These are phyloP conservation scores for Clarias magur DNA, from an alignment of 2,113 vertebrate species.

Conservation along the genomic window DNA sequence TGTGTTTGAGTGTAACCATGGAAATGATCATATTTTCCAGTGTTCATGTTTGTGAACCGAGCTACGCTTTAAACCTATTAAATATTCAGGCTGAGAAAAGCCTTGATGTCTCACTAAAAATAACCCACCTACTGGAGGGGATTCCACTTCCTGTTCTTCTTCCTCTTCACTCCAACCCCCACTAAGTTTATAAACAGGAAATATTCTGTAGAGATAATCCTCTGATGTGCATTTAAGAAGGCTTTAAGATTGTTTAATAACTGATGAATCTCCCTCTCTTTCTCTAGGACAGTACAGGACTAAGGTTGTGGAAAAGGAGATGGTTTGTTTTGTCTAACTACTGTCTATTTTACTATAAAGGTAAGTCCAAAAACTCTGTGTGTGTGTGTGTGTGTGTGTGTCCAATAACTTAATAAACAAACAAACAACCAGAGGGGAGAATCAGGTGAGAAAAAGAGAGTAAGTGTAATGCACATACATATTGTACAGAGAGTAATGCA, in stretches of 20 bases:
- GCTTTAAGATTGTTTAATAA: background rate
- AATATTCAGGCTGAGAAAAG: background rate
- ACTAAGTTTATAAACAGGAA: background rate
- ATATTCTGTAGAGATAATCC: background rate
- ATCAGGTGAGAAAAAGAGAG: too few species aligned
- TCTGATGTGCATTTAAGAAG: background rate
- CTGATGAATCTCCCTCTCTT: background rate
- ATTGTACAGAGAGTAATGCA: too few species aligned
- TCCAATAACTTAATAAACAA: too few species aligned
- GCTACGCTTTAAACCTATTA: background rate
- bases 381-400: background rate
- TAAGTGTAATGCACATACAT: too few species aligned
- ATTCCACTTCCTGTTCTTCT: background rate
- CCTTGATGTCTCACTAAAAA: background rate
- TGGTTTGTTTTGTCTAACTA: slow-evolving; percentile 91
- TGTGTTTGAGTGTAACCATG: background rate
- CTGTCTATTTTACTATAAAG: slow-evolving; percentile 86
- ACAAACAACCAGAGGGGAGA: too few species aligned
- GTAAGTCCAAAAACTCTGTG: slow-evolving; percentile 46
- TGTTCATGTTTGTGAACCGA: background rate
- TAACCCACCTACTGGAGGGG: background rate
- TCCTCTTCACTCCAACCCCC: background rate
- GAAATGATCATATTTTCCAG: background rate
- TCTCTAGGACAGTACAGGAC: slow-evolving; percentile 83
- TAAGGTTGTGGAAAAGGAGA: slow-evolving; percentile 88